Evolutionary conservation across 2,888 invertebrate genomes (phyloP).

Genomic region (Hoplodrina ambigua): DNA sequence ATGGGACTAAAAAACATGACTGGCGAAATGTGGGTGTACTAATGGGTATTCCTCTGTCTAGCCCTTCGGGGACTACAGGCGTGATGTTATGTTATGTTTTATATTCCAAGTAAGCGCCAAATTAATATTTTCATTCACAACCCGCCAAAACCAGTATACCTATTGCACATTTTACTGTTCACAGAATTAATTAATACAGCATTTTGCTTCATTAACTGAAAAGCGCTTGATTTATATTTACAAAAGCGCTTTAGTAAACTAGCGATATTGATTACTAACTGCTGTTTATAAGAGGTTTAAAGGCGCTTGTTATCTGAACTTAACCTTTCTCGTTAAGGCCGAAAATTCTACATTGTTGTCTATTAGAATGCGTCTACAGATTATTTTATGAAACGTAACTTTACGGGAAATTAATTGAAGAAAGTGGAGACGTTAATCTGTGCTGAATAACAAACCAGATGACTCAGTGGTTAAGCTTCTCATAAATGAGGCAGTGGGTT

Average conservation of each 20-base stretch:
- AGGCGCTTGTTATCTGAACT: slow-evolving; percentile 21
- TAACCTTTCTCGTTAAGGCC: slow-evolving; percentile 25
- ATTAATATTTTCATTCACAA: neutral
- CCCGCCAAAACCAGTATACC: slow-evolving; percentile 16
- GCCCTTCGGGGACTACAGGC: no score
- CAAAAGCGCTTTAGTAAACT: slow-evolving; percentile 20
- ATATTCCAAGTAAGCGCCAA: neutral
- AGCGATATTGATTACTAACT: slow-evolving; percentile 18
- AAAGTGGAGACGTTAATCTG: no score
- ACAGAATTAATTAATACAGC: slow-evolving; percentile 4
- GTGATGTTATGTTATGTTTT: no score
- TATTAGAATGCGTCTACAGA: neutral
- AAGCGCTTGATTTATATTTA: slow-evolving; percentile 5
- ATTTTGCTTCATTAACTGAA: slow-evolving; percentile 3
- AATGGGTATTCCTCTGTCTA: no score
- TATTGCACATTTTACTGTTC: slow-evolving; percentile 6
- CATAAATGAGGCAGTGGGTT: no score
- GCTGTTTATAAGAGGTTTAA: slow-evolving; percentile 2
- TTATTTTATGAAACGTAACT: neutral
- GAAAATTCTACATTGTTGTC: slow-evolving; percentile 6
- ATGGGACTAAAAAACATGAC: no score
- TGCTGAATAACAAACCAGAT: no score
- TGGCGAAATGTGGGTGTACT: no score
- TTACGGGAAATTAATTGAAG: neutral
- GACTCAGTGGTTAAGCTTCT: no score